phyloP scores from a whole-genome alignment of 2,797 vertebrate species.

The Phalloptychus januarius region DNA sequence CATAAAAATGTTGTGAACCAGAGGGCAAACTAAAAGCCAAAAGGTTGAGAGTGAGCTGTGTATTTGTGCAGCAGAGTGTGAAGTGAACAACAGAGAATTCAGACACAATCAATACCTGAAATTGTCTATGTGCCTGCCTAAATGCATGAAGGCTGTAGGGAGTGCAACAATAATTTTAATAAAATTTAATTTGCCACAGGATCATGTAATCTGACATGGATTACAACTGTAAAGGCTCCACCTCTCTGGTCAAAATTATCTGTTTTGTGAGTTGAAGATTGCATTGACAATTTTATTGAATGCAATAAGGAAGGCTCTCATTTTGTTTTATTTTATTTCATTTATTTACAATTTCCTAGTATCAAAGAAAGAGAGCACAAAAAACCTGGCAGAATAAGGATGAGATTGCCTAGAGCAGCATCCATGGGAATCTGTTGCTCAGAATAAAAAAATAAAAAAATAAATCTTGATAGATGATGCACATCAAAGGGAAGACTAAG shows the following conservation, averaged over 20 bases:
- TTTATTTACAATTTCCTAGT: not conserved
- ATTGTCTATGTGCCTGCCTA: conserved; percentile 19
- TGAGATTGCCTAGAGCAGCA: not conserved
- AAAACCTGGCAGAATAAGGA: not conserved
- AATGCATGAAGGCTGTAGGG: conserved; percentile 1
- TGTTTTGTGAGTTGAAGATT: not conserved
- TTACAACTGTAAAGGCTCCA: not conserved
- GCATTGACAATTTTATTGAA: not conserved
- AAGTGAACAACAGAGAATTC: conserved; percentile 15
- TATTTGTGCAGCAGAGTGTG: conserved; percentile 20
- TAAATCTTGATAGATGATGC: not conserved
- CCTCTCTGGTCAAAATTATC: not conserved
- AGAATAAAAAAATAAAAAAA: not conserved
- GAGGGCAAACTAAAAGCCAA: conserved; percentile 46
- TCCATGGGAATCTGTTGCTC: not conserved
- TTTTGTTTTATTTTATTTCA: not conserved
- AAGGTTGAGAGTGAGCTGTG: conserved; percentile 31
- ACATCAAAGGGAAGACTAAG: not conserved
- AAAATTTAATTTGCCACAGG: not conserved
- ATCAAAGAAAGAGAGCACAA: not conserved
- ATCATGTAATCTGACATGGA: not conserved
- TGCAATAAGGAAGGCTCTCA: not conserved
- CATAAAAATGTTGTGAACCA: conserved; percentile 43
- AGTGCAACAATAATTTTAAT: conserved; percentile 7
- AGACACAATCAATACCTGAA: conserved; percentile 41